Evolutionary conservation across 2,797 vertebrate genomes (phyloP).

Genomic region (Anguilla obscura): DNA sequence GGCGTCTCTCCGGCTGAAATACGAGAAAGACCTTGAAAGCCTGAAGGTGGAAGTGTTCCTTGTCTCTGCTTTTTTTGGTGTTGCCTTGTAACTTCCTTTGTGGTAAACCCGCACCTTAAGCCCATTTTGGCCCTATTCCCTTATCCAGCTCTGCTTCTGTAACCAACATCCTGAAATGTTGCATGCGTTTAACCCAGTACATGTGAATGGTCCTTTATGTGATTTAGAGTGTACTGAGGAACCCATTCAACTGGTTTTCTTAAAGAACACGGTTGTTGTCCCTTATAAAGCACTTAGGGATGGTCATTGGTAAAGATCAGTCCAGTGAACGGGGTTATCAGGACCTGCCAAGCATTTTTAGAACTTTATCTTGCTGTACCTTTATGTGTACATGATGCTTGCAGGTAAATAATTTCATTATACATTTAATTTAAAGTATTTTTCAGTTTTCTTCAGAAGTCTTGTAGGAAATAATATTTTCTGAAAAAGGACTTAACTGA

Average conservation of each 20-base stretch:
- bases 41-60: conserved; percentile 80
- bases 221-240: conserved; percentile 56
- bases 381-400: neutral
- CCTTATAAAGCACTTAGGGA: neutral
- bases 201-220: conserved; percentile 49
- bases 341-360: neutral
- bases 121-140: conserved; percentile 55
- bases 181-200: conserved; percentile 72
- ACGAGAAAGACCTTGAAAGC: conserved; percentile 79
- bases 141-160: conserved; percentile 53
- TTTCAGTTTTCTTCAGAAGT: neutral
- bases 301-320: neutral
- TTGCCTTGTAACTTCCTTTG: conserved; percentile 73
- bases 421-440: neutral
- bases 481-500: neutral
- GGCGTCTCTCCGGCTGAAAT: conserved; percentile 74
- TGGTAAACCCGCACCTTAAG: conserved; percentile 58
- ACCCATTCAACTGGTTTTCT: conserved; percentile 58
- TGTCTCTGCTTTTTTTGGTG: conserved; percentile 64
- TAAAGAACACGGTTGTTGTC: neutral
- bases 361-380: neutral
- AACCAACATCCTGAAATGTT: conserved; percentile 56
- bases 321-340: neutral
- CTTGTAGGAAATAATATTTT: neutral
- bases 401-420: neutral